Evolutionary conservation across 2,113 vertebrate species (phyloP), one percentile per base, ranked within the genome.

Genomic region (Oostethus manadensis): DNA sequence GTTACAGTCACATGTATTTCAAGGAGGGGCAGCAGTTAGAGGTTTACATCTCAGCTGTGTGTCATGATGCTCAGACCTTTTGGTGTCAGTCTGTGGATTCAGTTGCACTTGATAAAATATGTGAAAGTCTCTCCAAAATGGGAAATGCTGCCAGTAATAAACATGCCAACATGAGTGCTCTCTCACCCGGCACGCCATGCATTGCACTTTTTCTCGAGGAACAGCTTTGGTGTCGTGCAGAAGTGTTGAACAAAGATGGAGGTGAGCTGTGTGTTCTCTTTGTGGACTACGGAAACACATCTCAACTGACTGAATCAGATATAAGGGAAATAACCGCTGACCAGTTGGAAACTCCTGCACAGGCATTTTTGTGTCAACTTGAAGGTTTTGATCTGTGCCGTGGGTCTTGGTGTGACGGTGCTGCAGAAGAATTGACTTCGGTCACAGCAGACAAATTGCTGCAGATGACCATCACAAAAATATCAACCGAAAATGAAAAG

Each of bases 281-380:
- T 2, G 79, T 98, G 33, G 96, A 99, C 84, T 94, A 95, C 0
- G 95, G 95, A 66, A 94, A 93, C 2, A 60, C 86, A 35, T 90
- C 92, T 23, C 60, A 80, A 9, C 74, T 91, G 26, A 77, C 71
- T 9, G 3, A 82, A 4, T 77, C 84, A 20, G 60, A 89, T 18
- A 55, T 95, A 47, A 88, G 71, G 62, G 74, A 78, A 44, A 84
- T 98, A 7, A 88, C 94, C 0, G 3, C 58, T 14, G 71, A 86
- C 4, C 77, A 97, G 13, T 43, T 90, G 10, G 15, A 70, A 8
- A 59, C 87, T 26, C 89, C 91, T 10, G 85, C 87, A 64, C 93
- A 93, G 73, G 93, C 93, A 0, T 96, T 99, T 74, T 70, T 90
- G 6, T 99, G 95, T 48, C 89, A 88, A 61, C 89, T 98, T 6